Evolutionary conservation across 2,113 vertebrate species (phyloP).

Genomic region (Astur gentilis): DNA sequence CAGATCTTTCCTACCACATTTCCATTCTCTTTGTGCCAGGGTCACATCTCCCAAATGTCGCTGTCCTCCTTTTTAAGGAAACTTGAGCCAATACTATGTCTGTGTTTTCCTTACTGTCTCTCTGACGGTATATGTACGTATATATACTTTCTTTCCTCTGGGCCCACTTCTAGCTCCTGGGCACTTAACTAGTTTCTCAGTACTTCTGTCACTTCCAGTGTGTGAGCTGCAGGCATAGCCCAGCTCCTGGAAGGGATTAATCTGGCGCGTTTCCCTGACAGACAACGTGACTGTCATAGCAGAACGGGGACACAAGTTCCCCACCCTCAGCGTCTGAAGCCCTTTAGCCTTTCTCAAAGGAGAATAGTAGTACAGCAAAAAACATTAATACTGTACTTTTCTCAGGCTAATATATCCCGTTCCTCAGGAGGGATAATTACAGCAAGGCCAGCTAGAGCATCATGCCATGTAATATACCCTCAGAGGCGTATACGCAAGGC

Average conservation of each 20-base stretch:
- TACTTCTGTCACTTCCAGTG: not conserved
- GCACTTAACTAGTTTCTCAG: not conserved
- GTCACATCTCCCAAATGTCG: not conserved
- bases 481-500: rapidly evolving
- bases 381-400: not conserved
- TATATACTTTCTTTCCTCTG: not conserved
- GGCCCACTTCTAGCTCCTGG: not conserved
- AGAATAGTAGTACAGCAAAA: not conserved
- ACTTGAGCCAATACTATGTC: not conserved
- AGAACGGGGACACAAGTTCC: not conserved
- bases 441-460: not conserved
- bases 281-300: not conserved
- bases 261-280: not conserved
- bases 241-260: not conserved
- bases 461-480: rapidly evolving
- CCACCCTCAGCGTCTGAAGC: not conserved
- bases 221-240: conserved; percentile 5
- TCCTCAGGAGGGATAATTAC: not conserved
- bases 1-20: not conserved
- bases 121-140: rapidly evolving
- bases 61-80: not conserved
- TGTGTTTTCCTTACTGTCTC: not conserved
- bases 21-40: not conserved
- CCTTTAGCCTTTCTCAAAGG: not conserved
- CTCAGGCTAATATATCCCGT: not conserved